Evolutionary conservation across 2,888 invertebrate genomes (phyloP).

Genomic region (Phrixothrix hirtus): DNA sequence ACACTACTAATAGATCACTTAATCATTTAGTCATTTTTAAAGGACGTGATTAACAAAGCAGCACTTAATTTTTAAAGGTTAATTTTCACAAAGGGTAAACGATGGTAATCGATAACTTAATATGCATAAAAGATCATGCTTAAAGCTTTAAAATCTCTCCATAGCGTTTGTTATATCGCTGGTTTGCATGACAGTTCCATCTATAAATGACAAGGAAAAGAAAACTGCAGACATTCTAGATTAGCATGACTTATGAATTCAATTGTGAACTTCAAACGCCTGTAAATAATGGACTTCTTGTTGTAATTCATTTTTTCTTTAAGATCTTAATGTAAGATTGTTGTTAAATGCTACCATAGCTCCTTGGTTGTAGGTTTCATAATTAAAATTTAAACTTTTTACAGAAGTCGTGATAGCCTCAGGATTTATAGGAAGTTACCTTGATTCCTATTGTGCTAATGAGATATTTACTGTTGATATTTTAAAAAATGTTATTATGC

Average conservation of each 20-base stretch:
- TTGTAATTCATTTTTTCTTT: conserved; percentile 9
- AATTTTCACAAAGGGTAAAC: not conserved
- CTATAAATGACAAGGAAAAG: conserved; percentile 10
- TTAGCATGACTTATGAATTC: conserved; percentile 18
- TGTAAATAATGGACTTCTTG: conserved; percentile 12
- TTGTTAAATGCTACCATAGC: conserved; percentile 12
- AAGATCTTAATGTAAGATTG: conserved; percentile 9
- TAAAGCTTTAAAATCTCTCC: no score
- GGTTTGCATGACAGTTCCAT: conserved; percentile 9
- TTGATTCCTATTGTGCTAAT: no score
- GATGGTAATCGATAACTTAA: no score
- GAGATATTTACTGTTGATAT: no score
- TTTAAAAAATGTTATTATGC: no score
- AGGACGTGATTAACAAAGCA: not conserved
- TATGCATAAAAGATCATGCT: no score
- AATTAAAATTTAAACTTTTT: not conserved
- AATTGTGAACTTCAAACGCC: conserved; percentile 11
- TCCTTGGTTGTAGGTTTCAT: not conserved
- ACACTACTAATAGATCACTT: not conserved
- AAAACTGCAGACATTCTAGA: conserved; percentile 11
- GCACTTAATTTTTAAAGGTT: not conserved
- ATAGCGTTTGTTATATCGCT: no score
- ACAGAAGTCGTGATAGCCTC: not conserved
- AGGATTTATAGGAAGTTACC: no score
- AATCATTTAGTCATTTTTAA: not conserved